Evolutionary conservation across 2,113 vertebrate species (phyloP).

Genomic region (Ornithorhynchus anatinus): DNA sequence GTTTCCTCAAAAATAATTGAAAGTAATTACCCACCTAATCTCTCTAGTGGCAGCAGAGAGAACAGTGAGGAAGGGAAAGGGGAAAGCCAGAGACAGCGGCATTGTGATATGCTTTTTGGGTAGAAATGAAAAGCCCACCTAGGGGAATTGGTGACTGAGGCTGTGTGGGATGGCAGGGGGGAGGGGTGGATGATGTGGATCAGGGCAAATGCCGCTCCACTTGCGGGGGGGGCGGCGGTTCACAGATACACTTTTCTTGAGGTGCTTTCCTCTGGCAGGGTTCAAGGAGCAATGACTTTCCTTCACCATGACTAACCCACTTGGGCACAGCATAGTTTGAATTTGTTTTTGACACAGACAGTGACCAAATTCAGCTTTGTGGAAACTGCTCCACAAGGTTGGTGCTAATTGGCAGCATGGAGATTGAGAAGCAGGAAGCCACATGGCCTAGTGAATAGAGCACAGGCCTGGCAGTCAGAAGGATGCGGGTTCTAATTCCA

Average conservation of each 20-base stretch:
- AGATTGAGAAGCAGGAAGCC: no score
- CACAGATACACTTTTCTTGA: no score
- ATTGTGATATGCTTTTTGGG: neutral
- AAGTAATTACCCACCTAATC: conserved; percentile 4
- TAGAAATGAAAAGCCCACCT: neutral
- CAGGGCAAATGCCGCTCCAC: conserved; percentile 30
- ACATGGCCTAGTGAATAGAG: no score
- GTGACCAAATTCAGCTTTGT: neutral
- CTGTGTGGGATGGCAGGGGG: conserved; percentile 18
- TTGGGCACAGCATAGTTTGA: neutral
- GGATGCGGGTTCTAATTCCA: no score
- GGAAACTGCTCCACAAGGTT: no score
- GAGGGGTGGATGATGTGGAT: conserved; percentile 37
- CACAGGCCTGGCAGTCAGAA: no score
- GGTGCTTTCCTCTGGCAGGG: no score
- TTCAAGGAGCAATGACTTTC: neutral
- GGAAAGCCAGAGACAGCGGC: neutral
- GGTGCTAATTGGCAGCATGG: no score
- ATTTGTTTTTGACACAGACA: neutral
- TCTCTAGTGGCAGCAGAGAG: neutral
- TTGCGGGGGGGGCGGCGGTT: conserved; percentile 17
- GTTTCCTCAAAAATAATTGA: conserved; percentile 36
- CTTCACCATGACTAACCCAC: neutral
- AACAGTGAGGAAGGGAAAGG: neutral
- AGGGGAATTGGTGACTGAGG: conserved; percentile 31